Conservation (phyloP, 2,113 vertebrate species). For the Anguilla rostrata region DNA sequence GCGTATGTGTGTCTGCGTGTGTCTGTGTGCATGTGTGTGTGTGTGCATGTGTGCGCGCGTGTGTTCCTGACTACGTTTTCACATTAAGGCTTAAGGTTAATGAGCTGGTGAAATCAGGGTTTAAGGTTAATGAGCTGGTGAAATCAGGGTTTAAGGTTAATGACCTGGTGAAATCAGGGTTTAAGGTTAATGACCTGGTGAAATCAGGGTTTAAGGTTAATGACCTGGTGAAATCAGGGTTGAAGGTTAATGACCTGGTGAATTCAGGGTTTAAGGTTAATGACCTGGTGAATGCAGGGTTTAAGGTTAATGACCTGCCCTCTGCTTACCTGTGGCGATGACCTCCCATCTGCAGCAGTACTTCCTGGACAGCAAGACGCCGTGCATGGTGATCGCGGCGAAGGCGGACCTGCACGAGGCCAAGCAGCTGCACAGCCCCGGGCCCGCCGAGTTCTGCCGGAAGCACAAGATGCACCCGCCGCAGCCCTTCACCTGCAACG, state of each 20-base stretch:
- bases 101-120: no score
- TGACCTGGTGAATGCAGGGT: neutral
- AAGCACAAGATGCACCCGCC: conserved; percentile 98
- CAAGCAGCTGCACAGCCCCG: conserved; percentile 85
- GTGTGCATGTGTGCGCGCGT: no score
- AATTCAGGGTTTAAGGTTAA: neutral
- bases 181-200: no score
- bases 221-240: no score
- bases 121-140: no score
- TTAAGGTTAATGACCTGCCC: neutral
- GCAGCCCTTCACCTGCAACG: conserved; percentile 91
- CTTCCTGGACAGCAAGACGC: conserved; percentile 95
- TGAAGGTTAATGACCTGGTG: no score
- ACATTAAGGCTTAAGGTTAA: no score
- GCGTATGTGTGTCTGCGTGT: no score
- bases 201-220: no score
- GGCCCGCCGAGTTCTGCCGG: conserved; percentile 92
- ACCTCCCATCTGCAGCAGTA: conserved; percentile 77
- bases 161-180: no score
- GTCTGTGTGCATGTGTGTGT: neutral
- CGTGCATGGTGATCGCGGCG: conserved; percentile 88
- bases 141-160: no score
- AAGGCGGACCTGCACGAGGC: conserved; percentile 96
- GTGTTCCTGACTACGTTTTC: no score
- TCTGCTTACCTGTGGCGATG: neutral